phyloP scores from a whole-genome alignment of 2,113 vertebrate genomes.

The Eptesicus fuscus region DNA sequence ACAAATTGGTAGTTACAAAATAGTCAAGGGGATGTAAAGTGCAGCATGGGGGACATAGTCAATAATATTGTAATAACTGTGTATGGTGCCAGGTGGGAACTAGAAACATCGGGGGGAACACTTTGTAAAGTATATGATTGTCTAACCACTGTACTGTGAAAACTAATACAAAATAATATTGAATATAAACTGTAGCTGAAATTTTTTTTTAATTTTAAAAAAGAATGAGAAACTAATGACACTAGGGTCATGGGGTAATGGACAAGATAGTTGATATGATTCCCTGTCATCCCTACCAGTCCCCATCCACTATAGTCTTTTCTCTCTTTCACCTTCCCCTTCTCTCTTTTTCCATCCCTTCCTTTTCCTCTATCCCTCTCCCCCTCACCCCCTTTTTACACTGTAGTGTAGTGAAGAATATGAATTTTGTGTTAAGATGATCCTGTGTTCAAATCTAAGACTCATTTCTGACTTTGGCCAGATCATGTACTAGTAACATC shows the following conservation, averaged over 20 bases:
- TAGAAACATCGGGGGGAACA: neutral
- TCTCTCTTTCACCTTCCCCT: neutral
- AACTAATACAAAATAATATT: neutral
- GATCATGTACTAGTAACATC: neutral
- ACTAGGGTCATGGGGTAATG: neutral
- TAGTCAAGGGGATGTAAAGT: neutral
- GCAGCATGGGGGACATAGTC: neutral
- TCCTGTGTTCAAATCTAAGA: neutral
- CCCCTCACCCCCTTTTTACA: neutral
- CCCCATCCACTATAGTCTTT: neutral
- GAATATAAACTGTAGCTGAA: neutral
- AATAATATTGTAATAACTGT: neutral
- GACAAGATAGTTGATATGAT: neutral
- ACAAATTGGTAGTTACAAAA: neutral
- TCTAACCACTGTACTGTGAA: neutral
- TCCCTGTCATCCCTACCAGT: neutral
- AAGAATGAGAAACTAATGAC: neutral
- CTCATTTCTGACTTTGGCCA: neutral
- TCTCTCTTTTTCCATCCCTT: neutral
- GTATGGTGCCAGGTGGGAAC: neutral
- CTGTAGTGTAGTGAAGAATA: neutral
- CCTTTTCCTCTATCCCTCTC: neutral
- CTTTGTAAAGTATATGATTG: neutral
- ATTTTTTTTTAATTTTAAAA: neutral
- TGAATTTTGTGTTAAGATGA: constrained; percentile 4